Evolutionary conservation across 2,113 vertebrate genomes (phyloP).

Genomic region (Silurus glanis): DNA sequence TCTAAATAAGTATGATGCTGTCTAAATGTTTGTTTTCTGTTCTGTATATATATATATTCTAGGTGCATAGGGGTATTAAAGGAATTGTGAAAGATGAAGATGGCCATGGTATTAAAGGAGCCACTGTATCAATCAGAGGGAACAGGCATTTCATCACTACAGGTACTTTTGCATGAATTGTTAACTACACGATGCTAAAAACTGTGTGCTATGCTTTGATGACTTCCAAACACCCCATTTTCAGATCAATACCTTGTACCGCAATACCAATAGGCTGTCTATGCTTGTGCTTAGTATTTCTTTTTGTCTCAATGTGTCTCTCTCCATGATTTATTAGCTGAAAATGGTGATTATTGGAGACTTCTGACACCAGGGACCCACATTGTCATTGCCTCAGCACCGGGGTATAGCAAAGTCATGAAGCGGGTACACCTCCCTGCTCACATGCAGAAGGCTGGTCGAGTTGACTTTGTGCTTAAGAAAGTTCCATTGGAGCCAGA

Average conservation of each 20-base stretch:
- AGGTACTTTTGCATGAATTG: slow-evolving; percentile 66
- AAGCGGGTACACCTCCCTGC: slow-evolving; percentile 84
- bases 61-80: slow-evolving; percentile 92
- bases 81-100: slow-evolving; percentile 86
- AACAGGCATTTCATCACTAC: slow-evolving; percentile 87
- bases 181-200: background rate
- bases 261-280: background rate
- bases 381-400: slow-evolving; percentile 79
- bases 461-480: slow-evolving; percentile 84
- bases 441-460: slow-evolving; percentile 78
- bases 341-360: slow-evolving; percentile 90
- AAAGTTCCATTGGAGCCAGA: slow-evolving; percentile 56
- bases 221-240: background rate
- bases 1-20: background rate
- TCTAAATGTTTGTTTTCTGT: background rate
- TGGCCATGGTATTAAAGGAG: slow-evolving; percentile 85
- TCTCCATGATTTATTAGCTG: slow-evolving; percentile 68
- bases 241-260: background rate
- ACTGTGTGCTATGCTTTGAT: background rate
- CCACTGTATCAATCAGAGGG: slow-evolving; percentile 83
- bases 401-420: slow-evolving; percentile 76
- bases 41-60: slow-evolving; percentile 42
- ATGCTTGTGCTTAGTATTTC: background rate
- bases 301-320: background rate
- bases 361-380: slow-evolving; percentile 81